Conservation (phyloP, 1,140 invertebrate genomes). For the Drosophila tani region DNA sequence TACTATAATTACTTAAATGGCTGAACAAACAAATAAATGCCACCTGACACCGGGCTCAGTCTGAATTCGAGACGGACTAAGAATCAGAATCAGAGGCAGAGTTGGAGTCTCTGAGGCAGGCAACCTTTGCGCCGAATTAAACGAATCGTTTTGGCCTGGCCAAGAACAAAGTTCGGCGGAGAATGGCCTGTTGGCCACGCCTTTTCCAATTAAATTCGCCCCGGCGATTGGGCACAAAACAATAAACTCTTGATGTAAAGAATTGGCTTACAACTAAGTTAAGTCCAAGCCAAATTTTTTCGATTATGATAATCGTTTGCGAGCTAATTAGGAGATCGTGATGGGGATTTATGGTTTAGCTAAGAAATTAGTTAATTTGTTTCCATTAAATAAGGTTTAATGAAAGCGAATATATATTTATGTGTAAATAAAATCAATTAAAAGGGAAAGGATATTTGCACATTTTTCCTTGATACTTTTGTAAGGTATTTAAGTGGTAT, state of each 20-base stretch:
- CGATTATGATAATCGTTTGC: neutral
- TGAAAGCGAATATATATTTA: too few species aligned
- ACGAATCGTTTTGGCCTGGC: constrained; percentile 22
- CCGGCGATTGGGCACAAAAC: constrained; percentile 48
- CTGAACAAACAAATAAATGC: constrained; percentile 32
- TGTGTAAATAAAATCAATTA: too few species aligned
- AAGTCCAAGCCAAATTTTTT: constrained; percentile 33
- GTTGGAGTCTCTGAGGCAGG: neutral
- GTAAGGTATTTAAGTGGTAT: too few species aligned
- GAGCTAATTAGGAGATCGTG: constrained; percentile 4
- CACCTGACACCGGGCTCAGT: constrained; percentile 13
- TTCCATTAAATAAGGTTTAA: neutral
- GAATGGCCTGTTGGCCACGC: constrained; percentile 50
- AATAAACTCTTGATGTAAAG: constrained; percentile 31
- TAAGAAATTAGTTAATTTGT: neutral
- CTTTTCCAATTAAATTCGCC: constrained; percentile 60
- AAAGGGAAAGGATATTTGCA: too few species aligned
- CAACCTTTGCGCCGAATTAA: constrained; percentile 27
- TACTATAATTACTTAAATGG: constrained; percentile 37
- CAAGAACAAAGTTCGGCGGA: constrained; percentile 31
- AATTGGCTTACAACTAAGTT: constrained; percentile 18
- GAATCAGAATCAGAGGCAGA: constrained; percentile 14
- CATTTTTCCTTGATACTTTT: too few species aligned
- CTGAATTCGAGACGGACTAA: constrained; percentile 3
- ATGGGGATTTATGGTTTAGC: neutral